Percentiles rank a stretch among this genome's conserved stretches.
phyloP scores from a whole-genome alignment of 2,797 vertebrate species.

The Rallus crepitans region DNA sequence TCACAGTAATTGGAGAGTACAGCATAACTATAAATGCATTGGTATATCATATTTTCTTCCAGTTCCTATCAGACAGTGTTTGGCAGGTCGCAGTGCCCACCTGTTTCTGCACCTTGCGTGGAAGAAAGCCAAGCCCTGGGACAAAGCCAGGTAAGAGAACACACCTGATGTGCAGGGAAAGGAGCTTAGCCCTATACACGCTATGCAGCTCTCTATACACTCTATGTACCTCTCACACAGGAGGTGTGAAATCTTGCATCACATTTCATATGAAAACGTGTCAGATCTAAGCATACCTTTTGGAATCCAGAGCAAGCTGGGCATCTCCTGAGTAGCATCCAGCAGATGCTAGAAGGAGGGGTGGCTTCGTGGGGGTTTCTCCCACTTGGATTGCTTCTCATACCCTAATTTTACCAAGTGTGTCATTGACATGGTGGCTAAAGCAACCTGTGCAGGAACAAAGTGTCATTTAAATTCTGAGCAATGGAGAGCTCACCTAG shows the following conservation, averaged over 20 bases:
- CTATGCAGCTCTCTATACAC: neutral
- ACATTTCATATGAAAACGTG: neutral
- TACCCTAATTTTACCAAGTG: neutral
- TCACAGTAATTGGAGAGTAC: neutral
- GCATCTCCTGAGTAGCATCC: neutral
- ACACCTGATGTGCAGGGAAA: neutral
- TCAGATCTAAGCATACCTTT: neutral
- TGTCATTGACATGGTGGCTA: neutral
- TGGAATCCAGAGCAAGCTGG: neutral
- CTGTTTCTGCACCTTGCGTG: neutral
- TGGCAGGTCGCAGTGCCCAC: neutral
- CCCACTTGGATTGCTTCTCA: neutral
- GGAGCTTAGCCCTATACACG: neutral
- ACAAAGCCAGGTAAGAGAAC: constrained; percentile 46
- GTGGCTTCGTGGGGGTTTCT: neutral
- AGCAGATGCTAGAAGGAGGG: neutral
- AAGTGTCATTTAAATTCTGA: neutral
- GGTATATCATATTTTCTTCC: neutral
- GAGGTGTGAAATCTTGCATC: neutral
- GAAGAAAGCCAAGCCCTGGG: constrained; percentile 22
- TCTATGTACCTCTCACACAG: neutral
- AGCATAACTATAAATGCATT: neutral
- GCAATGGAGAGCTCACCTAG: neutral
- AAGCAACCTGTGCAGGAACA: neutral
- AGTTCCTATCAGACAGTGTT: constrained; percentile 18